Conservation (phyloP, 2,797 vertebrate species). For the Phrynocephalus guinanensis region DNA sequence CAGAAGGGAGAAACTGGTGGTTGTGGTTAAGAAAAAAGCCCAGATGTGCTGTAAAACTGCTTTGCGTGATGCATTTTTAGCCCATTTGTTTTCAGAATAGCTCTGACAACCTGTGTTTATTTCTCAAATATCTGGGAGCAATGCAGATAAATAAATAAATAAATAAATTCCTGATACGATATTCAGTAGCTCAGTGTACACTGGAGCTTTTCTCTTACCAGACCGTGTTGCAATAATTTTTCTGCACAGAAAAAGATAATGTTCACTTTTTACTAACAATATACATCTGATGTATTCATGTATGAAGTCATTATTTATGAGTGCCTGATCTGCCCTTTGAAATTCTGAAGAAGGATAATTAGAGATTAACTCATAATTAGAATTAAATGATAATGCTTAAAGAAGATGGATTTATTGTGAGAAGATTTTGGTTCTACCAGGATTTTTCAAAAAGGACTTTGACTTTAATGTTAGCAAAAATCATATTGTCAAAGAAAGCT, state of each 20-base stretch:
- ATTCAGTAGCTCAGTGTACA: slow-evolving; percentile 1
- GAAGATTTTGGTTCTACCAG: background rate
- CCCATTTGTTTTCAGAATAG: background rate
- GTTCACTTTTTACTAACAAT: background rate
- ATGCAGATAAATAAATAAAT: background rate
- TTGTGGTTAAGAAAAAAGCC: background rate
- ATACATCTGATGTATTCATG: background rate
- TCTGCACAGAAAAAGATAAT: background rate
- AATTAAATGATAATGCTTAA: background rate
- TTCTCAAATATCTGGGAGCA: background rate
- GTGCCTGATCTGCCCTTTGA: background rate
- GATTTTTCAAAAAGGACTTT: background rate
- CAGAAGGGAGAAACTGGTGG: background rate
- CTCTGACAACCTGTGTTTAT: background rate
- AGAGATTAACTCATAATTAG: slow-evolving; percentile 4
- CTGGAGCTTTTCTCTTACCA: background rate
- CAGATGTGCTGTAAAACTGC: background rate
- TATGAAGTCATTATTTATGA: background rate
- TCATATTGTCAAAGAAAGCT: background rate
- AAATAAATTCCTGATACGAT: background rate
- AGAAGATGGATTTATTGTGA: background rate
- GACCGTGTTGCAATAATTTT: background rate
- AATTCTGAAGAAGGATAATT: background rate
- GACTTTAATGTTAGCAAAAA: background rate
- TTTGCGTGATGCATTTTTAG: background rate